Conservation (phyloP, 2,888 invertebrate species). For the Drosophila anomelani region DNA sequence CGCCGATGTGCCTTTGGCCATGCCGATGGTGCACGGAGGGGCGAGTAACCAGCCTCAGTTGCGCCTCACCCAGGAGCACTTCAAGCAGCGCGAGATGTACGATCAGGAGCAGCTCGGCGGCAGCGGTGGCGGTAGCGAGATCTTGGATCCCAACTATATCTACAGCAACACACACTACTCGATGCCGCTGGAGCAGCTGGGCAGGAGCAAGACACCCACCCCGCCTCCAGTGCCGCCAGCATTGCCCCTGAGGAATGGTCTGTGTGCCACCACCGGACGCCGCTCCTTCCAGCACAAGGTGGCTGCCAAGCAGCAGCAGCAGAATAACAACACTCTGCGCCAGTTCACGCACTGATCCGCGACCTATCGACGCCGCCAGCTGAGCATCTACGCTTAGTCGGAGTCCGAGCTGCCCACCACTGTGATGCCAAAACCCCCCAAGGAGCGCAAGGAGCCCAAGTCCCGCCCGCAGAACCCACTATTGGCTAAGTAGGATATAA, state of each 20-base stretch:
- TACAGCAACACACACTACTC: slow-evolving; percentile 84
- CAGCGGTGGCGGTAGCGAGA: slow-evolving; percentile 71
- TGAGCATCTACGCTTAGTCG: slow-evolving; percentile 80
- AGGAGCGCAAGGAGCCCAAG: slow-evolving; percentile 5
- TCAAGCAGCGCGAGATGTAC: slow-evolving; percentile 75
- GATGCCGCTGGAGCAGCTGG: slow-evolving; percentile 82
- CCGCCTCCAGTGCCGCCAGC: slow-evolving; percentile 84
- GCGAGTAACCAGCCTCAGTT: slow-evolving; percentile 55
- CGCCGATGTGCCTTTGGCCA: slow-evolving; percentile 67
- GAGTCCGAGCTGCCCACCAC: slow-evolving; percentile 58
- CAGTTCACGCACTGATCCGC: slow-evolving; percentile 82
- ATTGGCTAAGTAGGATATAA: slow-evolving; percentile 30
- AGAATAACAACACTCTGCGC: slow-evolving; percentile 77
- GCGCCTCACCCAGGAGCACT: slow-evolving; percentile 81
- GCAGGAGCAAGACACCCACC: slow-evolving; percentile 81
- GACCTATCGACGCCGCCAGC: slow-evolving; percentile 78
- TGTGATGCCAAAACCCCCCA: slow-evolving; percentile 78
- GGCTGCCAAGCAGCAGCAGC: slow-evolving; percentile 55
- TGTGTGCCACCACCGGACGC: slow-evolving; percentile 78
- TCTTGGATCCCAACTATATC: slow-evolving; percentile 83
- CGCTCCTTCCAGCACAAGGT: slow-evolving; percentile 76
- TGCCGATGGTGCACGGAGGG: slow-evolving; percentile 73
- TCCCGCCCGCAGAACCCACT: slow-evolving; percentile 3
- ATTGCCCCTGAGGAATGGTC: slow-evolving; percentile 83
- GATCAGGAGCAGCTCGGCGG: slow-evolving; percentile 61